Base-by-base conservation (phyloP, 53 echinoderm and acorn worm species). In the Mesocentrotus franciscanus region DNA sequence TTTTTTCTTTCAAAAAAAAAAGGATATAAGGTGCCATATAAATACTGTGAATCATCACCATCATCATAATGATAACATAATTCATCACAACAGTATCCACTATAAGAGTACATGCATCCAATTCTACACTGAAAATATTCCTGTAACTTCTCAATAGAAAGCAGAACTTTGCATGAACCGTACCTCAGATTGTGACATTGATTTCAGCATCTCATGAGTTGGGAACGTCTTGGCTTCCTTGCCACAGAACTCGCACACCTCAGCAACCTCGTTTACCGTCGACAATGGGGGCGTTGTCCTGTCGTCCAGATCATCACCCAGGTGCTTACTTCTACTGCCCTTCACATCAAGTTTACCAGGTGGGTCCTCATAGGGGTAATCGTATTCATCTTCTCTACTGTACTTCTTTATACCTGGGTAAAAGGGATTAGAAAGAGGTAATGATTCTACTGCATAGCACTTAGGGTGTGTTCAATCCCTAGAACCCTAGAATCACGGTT, bases 161-260 rank as follows among this genome's bases (percentile, higher is more conserved):
- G 32, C 74, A 74, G 74, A 74, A 30, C 74, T 30, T 74, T 30
- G 32, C 20, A 71, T 62, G 2, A 7, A 27, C 24, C 34, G 91
- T 87, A 99, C 99, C 95, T 98, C 98, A 14, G 96, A 95, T 24
- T 96, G 95, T 14, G 95, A 92, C 92, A 97, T 97, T 0, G 92
- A 94, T 90, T 99, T 97, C 17, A 95, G 96, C 99, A 99, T 99
- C 84, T 97, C 99, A 20, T 94, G 96, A 0, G 98, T 97, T 9
- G 99, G 99, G 83, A 99, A 99, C 2, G 96, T 91, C 89, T 97
- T 97, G 78, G 97, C 66, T 56, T 98, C 97, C 49, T 97, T 95
- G 64, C 95, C 95, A 35, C 99, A 99, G 95, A 96, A 99, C 95
- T 98, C 99, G 89, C 99, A 99, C 39, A 97, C 90, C 34, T 96